phyloP scores from a whole-genome alignment of 2,797 vertebrate genomes.

The Cirrhinus mrigala region DNA sequence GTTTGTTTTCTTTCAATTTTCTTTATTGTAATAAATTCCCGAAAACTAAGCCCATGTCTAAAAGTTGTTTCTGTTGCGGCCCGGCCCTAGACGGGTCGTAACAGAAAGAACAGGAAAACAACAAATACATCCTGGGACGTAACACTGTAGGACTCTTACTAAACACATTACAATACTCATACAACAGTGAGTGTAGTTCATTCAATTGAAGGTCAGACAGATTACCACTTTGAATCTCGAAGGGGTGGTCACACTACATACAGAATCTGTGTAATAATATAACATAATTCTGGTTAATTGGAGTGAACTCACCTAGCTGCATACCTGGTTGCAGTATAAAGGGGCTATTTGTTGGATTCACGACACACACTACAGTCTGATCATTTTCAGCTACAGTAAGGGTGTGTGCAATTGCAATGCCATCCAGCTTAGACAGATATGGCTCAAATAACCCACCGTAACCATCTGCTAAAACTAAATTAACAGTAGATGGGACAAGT shows the following conservation, averaged over 20 bases:
- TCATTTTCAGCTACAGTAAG: slow-evolving; percentile 11
- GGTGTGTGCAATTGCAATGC: slow-evolving; percentile 20
- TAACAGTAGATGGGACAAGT: too few relatives aligned
- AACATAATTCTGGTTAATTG: neutral
- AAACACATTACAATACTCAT: slow-evolving; percentile 4
- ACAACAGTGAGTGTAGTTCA: slow-evolving; percentile 15
- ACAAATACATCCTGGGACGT: too few relatives aligned
- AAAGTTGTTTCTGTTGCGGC: too few relatives aligned
- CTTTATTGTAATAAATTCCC: too few relatives aligned
- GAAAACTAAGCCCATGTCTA: too few relatives aligned
- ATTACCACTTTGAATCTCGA: neutral
- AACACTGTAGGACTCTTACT: slow-evolving; percentile 11
- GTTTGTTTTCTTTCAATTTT: too few relatives aligned
- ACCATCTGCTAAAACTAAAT: too few relatives aligned
- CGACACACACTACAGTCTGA: slow-evolving; percentile 3
- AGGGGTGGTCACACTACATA: slow-evolving; percentile 22
- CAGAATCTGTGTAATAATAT: neutral
- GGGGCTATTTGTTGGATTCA: slow-evolving; percentile 43
- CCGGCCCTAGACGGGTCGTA: too few relatives aligned
- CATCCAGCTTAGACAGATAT: neutral
- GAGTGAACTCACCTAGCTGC: slow-evolving; percentile 36
- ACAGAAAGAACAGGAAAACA: too few relatives aligned
- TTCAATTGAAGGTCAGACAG: neutral
- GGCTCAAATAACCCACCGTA: slow-evolving; percentile 29
- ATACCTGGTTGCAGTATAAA: slow-evolving; percentile 27